Evolutionary conservation across 2,797 vertebrate genomes (phyloP).

Genomic region (Harpagifer antarcticus): DNA sequence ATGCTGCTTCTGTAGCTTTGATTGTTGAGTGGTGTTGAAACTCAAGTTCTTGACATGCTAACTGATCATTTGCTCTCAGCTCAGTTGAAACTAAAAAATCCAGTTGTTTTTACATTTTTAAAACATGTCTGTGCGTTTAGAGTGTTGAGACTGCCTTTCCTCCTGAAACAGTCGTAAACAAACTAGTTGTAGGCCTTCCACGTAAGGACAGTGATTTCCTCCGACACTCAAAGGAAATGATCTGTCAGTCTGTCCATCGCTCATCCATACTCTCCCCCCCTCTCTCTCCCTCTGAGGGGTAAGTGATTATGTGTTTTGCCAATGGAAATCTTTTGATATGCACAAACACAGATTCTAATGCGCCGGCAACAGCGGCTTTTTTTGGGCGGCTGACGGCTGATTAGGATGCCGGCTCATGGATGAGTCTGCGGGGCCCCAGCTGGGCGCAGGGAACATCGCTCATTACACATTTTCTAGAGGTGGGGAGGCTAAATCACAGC

Average conservation of each 20-base stretch:
- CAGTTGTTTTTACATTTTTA: too few species aligned
- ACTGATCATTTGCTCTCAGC: too few species aligned
- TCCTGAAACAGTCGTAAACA: too few species aligned
- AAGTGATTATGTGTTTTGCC: conserved; percentile 86
- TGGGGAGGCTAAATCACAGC: conserved; percentile 74
- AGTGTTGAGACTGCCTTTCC: too few species aligned
- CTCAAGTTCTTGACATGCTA: too few species aligned
- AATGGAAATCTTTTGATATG: conserved; percentile 84
- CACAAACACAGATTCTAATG: conserved; percentile 84
- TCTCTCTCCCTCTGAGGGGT: conserved; percentile 58
- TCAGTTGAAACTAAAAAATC: too few species aligned
- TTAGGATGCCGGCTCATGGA: conserved; percentile 88
- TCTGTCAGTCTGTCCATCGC: conserved; percentile 46
- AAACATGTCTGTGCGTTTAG: too few species aligned
- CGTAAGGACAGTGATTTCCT: conserved; percentile 43
- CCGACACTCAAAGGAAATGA: conserved; percentile 51
- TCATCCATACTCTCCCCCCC: conserved; percentile 21
- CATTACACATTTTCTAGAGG: conserved; percentile 82
- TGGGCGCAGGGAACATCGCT: conserved; percentile 86
- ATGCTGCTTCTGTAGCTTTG: too few species aligned
- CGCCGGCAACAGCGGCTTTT: conserved; percentile 66
- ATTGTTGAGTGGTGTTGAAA: too few species aligned
- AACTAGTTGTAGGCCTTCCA: conserved; percentile 9
- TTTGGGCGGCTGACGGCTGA: conserved; percentile 79
- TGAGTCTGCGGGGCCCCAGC: conserved; percentile 83